Percentiles rank a stretch among this genome's conserved stretches.
phyloP scores from a whole-genome alignment of 2,797 vertebrate genomes.

The Tolypeutes matacus region DNA sequence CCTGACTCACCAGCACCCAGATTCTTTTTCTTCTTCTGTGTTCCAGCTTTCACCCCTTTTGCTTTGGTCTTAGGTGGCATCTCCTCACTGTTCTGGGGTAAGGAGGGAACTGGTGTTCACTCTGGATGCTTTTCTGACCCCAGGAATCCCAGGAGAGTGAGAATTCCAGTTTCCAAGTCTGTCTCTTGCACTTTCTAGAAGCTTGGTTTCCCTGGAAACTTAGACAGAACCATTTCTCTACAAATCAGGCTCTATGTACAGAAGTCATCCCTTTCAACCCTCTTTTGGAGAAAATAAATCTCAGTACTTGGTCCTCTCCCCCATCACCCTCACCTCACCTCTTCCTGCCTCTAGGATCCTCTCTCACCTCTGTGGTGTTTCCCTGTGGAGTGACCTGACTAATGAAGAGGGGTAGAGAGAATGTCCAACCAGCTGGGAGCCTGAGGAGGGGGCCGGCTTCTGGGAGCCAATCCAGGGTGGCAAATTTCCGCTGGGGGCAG shows the following conservation, averaged over 20 bases:
- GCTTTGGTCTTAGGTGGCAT: constrained; percentile 89
- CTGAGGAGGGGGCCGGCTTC: not conserved
- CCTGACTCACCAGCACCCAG: constrained; percentile 81
- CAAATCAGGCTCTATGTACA: not conserved
- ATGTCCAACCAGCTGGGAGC: constrained; percentile 23
- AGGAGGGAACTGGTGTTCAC: not conserved
- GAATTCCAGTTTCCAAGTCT: not conserved
- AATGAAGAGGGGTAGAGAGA: not conserved
- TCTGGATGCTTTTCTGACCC: not conserved
- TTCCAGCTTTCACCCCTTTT: constrained; percentile 84
- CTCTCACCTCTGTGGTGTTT: not conserved
- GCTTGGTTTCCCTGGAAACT: constrained; percentile 30
- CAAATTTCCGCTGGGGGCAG: not conserved
- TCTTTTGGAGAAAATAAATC: constrained; percentile 46
- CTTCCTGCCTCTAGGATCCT: constrained; percentile 4
- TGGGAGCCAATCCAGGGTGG: constrained; percentile 54
- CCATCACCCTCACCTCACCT: not conserved
- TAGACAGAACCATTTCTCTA: not conserved
- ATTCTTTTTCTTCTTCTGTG: constrained; percentile 84
- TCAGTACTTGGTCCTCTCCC: not conserved
- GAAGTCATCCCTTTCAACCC: not conserved
- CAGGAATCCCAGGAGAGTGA: not conserved
- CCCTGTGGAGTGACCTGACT: not conserved
- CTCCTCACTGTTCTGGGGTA: constrained; percentile 51
- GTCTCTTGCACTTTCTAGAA: constrained; percentile 24